A percentile compares a stretch with the other conserved stretches of the same genome.
phyloP scores from a whole-genome alignment of 37 sponge, comb jelly and placozoan species.

The Crambe crambe region DNA sequence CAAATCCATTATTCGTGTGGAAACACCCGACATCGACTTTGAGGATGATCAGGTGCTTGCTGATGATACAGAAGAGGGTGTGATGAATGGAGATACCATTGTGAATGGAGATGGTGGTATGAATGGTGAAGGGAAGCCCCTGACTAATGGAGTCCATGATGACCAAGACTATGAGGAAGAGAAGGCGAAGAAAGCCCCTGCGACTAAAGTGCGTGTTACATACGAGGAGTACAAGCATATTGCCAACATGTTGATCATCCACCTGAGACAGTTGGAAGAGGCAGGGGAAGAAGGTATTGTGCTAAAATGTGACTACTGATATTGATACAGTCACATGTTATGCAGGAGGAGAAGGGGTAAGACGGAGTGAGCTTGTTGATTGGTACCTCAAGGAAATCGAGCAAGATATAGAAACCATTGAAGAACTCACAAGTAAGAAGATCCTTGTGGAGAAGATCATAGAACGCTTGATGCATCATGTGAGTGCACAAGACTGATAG shows the following conservation, averaged over 20 bases:
- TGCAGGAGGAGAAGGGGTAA: constrained; percentile 70
- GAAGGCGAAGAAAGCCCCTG: neutral
- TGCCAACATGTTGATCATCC: constrained; percentile 89
- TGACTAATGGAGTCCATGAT: neutral
- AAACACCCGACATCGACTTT: constrained; percentile 97
- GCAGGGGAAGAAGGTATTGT: constrained; percentile 16
- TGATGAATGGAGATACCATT: neutral
- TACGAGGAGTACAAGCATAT: constrained; percentile 94
- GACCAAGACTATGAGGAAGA: neutral
- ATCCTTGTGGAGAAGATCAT: constrained; percentile 90
- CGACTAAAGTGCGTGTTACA: constrained; percentile 73
- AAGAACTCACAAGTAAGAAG: constrained; percentile 84
- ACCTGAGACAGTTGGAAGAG: constrained; percentile 89
- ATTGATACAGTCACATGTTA: neutral
- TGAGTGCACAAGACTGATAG: too few relatives aligned
- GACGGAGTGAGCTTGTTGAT: constrained; percentile 75
- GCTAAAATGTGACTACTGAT: too few relatives aligned
- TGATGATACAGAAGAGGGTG: constrained; percentile 12
- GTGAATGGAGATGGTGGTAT: constrained; percentile 9
- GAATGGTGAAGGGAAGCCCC: too few relatives aligned
- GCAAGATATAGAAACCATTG: constrained; percentile 82
- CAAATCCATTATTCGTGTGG: constrained; percentile 95
- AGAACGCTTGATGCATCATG: constrained; percentile 89
- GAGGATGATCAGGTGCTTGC: constrained; percentile 54
- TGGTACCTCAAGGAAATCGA: constrained; percentile 94